Evolutionary conservation across 92 coral and sea anemone species (phyloP).

Genomic region (Diadumene lineata): DNA sequence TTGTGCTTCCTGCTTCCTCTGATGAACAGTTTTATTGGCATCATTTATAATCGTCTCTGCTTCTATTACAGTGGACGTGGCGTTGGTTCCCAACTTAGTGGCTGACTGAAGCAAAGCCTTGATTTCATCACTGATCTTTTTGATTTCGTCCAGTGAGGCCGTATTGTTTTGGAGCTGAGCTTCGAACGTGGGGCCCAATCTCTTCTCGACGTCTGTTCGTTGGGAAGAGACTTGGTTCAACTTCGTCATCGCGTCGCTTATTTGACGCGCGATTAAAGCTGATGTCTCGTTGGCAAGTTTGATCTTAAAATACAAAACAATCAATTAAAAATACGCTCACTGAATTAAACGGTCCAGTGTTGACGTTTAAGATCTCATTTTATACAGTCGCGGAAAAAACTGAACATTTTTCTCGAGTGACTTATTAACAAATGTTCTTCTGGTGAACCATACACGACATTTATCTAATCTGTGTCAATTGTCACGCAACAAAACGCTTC

Average conservation of each 20-base stretch:
- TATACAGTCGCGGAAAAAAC: too few relatives aligned
- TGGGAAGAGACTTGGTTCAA: constrained; percentile 47
- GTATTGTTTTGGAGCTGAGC: constrained; percentile 47
- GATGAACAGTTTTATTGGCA: constrained; percentile 52
- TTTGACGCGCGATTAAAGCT: constrained; percentile 61
- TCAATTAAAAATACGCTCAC: neutral
- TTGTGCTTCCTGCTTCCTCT: constrained; percentile 60
- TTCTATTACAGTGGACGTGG: constrained; percentile 42
- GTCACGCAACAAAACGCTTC: too few relatives aligned
- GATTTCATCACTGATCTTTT: constrained; percentile 30
- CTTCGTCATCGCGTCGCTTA: constrained; percentile 58
- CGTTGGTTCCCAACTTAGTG: constrained; percentile 43
- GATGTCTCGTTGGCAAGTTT: constrained; percentile 78
- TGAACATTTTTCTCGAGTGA: too few relatives aligned
- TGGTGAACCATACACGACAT: too few relatives aligned
- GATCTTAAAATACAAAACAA: constrained; percentile 45
- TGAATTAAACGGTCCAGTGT: neutral
- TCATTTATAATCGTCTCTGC: constrained; percentile 52
- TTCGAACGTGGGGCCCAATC: constrained; percentile 64
- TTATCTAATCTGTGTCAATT: too few relatives aligned
- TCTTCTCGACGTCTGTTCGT: constrained; percentile 48
- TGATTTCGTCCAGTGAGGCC: constrained; percentile 46
- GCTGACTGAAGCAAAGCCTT: constrained; percentile 35
- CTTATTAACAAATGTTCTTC: too few relatives aligned
- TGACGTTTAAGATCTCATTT: too few relatives aligned